Conservation (phyloP, 2,113 vertebrate species). For the Zeus faber region DNA sequence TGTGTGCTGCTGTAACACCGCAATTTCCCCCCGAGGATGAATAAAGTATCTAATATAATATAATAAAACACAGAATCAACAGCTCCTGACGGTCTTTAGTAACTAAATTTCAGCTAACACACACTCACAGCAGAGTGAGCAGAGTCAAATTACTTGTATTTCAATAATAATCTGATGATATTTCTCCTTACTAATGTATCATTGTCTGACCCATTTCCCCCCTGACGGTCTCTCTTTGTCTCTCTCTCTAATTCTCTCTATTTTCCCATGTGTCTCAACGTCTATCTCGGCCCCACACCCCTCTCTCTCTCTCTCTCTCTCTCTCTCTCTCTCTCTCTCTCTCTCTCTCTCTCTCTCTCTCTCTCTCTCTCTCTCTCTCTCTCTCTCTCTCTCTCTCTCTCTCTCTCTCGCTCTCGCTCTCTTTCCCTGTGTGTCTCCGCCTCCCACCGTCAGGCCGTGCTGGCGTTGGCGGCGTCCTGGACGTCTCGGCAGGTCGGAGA, state of each 20-base stretch:
- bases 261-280: background rate
- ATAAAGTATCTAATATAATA: too few relatives aligned
- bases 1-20: too few relatives aligned
- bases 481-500: conserved; percentile 85
- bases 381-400: background rate
- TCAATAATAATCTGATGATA: too few relatives aligned
- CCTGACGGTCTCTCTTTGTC: background rate
- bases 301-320: background rate
- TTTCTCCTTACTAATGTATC: too few relatives aligned
- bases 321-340: background rate
- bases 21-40: too few relatives aligned
- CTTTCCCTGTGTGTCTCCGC: too few relatives aligned
- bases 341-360: background rate
- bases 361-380: background rate
- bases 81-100: too few relatives aligned
- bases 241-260: background rate
- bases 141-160: too few relatives aligned
- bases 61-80: too few relatives aligned
- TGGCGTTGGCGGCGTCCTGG: conserved; percentile 87
- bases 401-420: background rate
- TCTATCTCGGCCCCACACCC: background rate
- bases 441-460: conserved; percentile 72
- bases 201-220: too few relatives aligned
- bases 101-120: too few relatives aligned
- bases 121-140: too few relatives aligned